phyloP scores from a whole-genome alignment of 2,113 vertebrate species.

The Stictonetta naevosa region DNA sequence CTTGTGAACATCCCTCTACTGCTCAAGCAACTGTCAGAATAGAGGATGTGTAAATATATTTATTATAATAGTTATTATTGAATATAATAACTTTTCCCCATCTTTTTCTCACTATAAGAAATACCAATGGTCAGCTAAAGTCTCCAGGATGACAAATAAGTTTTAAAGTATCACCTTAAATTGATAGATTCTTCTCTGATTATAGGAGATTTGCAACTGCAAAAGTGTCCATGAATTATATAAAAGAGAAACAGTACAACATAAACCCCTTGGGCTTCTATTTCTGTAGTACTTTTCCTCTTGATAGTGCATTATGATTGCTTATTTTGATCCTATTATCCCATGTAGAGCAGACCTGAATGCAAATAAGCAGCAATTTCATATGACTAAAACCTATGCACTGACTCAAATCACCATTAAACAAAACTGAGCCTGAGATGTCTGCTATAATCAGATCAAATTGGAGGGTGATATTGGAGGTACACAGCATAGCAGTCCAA shows the following conservation, averaged over 20 bases:
- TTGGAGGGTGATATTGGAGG: background rate
- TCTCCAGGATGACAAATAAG: background rate
- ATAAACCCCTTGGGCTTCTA: background rate
- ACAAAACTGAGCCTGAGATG: background rate
- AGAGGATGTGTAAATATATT: background rate
- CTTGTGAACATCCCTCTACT: background rate
- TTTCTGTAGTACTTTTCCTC: background rate
- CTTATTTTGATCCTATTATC: background rate
- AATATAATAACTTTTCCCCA: background rate
- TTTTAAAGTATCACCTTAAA: background rate
- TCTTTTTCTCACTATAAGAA: background rate
- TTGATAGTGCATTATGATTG: background rate
- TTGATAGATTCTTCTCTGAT: background rate
- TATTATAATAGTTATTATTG: background rate
- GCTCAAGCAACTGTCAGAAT: background rate
- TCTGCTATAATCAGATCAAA: background rate
- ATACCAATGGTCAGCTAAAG: background rate
- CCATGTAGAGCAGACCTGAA: background rate
- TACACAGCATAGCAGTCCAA: background rate
- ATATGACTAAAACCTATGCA: background rate
- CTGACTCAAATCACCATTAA: fast-evolving
- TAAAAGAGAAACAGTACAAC: background rate
- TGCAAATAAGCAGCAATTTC: background rate
- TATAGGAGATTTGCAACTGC: background rate
- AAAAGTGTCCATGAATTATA: background rate